Conservation (phyloP, 2,797 vertebrate genomes). For the Leptoclinus maculatus region DNA sequence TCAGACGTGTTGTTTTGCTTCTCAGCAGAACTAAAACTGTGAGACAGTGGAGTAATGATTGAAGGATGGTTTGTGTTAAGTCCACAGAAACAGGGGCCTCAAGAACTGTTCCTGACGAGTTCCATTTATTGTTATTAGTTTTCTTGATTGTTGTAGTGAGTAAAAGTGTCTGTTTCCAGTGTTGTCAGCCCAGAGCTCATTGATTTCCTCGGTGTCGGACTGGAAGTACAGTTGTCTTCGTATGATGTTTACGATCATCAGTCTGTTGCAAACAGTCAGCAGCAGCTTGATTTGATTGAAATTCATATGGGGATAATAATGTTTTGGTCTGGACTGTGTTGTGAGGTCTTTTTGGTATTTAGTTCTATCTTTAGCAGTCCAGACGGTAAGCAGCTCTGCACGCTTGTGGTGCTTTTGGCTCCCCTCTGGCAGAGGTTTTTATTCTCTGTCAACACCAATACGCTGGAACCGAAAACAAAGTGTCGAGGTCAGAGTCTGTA, state of each 20-base stretch:
- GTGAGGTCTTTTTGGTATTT: constrained; percentile 19
- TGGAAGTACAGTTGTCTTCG: too few relatives aligned
- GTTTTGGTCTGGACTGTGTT: background rate
- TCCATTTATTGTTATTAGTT: background rate
- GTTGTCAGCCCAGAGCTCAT: background rate
- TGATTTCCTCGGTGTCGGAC: too few relatives aligned
- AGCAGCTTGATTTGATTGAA: constrained; percentile 20
- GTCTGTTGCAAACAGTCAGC: constrained; percentile 14
- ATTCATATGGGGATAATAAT: constrained; percentile 10
- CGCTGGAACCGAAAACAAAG: too few relatives aligned
- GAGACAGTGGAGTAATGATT: constrained; percentile 19
- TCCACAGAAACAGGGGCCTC: background rate
- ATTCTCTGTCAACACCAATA: background rate
- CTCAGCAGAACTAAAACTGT: constrained; percentile 23
- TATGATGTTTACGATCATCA: constrained; percentile 11
- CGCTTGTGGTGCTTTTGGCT: constrained; percentile 38
- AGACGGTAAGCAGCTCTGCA: constrained; percentile 22
- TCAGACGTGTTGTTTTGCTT: constrained; percentile 39
- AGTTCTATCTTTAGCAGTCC: constrained; percentile 30
- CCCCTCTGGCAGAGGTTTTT: constrained; percentile 15
- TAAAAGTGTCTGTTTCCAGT: background rate
- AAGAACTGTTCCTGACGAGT: background rate
- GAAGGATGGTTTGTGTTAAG: constrained; percentile 6
- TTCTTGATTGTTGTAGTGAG: background rate
- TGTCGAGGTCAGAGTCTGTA: too few relatives aligned